Conservation (phyloP, 2,797 vertebrate species). For the Pangasius larnaudii region DNA sequence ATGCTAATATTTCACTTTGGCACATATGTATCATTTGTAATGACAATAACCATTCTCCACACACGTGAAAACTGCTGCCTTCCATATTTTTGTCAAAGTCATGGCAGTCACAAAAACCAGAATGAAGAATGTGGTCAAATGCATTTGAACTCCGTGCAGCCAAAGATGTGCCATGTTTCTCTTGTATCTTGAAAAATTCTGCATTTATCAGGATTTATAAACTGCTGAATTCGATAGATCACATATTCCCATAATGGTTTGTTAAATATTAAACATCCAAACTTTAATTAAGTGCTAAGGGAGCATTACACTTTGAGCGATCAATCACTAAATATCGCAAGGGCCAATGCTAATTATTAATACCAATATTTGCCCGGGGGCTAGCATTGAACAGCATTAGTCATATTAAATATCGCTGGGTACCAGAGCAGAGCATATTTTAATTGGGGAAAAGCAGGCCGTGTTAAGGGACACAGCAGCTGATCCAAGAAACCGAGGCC, state of each 20-base stretch:
- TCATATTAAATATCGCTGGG: slow-evolving; percentile 63
- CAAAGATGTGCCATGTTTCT: background rate
- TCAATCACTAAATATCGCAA: slow-evolving; percentile 65
- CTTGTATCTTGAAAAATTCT: background rate
- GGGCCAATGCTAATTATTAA: slow-evolving; percentile 75
- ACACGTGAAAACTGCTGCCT: background rate
- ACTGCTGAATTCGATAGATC: slow-evolving; percentile 3
- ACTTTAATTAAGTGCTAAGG: slow-evolving; percentile 68
- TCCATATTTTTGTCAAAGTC: background rate
- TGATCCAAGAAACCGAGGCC: slow-evolving; percentile 75
- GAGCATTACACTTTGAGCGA: slow-evolving; percentile 69
- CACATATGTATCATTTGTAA: slow-evolving; percentile 50
- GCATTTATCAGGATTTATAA: slow-evolving; percentile 15
- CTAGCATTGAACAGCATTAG: slow-evolving; percentile 75
- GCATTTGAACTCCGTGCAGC: slow-evolving; percentile 4
- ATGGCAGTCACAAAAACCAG: background rate
- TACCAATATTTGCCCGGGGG: slow-evolving; percentile 79
- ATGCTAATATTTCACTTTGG: slow-evolving; percentile 63
- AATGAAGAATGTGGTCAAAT: background rate
- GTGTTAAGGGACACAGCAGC: slow-evolving; percentile 76
- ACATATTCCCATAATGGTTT: slow-evolving; percentile 41
- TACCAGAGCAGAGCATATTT: slow-evolving; percentile 72
- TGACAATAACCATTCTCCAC: slow-evolving; percentile 18
- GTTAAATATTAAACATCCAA: slow-evolving; percentile 41
- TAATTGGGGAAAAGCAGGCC: slow-evolving; percentile 79